These are phyloP conservation scores for Aphelinus atriplicis DNA, from an alignment of 1,140 invertebrate species.

Conservation along the genomic window DNA sequence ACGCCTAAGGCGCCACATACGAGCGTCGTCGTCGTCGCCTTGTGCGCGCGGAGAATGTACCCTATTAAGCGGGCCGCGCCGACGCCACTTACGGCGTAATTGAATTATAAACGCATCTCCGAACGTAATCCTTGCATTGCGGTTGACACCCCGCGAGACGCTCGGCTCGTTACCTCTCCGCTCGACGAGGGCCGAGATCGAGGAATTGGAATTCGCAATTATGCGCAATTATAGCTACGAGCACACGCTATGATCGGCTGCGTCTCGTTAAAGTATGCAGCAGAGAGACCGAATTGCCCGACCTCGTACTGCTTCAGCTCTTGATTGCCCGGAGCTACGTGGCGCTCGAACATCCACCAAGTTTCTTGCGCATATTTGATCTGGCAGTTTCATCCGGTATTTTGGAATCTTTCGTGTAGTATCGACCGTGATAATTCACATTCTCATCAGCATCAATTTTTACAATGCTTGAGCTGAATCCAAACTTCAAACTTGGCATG, in stretches of 20 bases:
- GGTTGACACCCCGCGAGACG: conserved; percentile 52
- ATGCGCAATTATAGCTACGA: conserved; percentile 28
- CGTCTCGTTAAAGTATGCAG: conserved; percentile 10
- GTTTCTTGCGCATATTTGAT: too few species aligned
- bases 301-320: background rate
- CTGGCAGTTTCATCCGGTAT: too few species aligned
- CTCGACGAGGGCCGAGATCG: conserved; percentile 1
- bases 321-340: conserved; percentile 28
- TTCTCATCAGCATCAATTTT: too few species aligned
- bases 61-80: conserved; percentile 51
- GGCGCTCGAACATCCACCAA: too few species aligned
- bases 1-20: background rate
- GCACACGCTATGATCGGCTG: conserved; percentile 22
- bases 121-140: conserved; percentile 53
- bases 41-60: conserved; percentile 45
- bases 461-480: too few species aligned
- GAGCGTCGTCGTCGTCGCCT: background rate
- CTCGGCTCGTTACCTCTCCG: conserved; percentile 25
- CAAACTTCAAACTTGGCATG: too few species aligned
- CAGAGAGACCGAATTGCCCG: conserved; percentile 18
- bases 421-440: too few species aligned
- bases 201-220: conserved; percentile 37
- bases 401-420: too few species aligned
- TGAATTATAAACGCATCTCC: conserved; percentile 60
- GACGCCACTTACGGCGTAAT: conserved; percentile 56